Conservation (phyloP, 2,797 vertebrate species). For the Gallinago nigripennis region DNA sequence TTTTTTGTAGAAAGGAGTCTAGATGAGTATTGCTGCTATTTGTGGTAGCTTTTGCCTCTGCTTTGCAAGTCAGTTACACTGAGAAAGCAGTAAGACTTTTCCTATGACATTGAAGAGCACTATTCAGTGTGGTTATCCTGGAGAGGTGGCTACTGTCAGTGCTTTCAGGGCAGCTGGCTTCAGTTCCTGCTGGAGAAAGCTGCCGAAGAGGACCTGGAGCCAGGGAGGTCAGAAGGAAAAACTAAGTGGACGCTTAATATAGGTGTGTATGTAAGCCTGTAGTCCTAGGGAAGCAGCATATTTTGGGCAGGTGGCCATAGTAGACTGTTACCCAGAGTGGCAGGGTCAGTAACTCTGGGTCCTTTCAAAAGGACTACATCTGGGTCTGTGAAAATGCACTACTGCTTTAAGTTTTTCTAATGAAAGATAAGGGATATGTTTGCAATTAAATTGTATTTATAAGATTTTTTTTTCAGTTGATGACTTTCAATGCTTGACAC, state of each 20-base stretch:
- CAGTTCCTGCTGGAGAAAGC: neutral
- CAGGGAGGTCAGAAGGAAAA: neutral
- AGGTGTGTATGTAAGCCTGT: rapidly evolving
- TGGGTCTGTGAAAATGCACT: neutral
- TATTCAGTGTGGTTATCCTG: neutral
- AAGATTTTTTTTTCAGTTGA: neutral
- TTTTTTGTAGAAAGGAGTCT: neutral
- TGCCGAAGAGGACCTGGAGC: neutral
- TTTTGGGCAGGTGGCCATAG: neutral
- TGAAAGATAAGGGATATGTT: neutral
- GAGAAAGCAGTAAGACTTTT: rapidly evolving
- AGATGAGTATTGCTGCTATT: rapidly evolving
- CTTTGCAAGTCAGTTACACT: neutral
- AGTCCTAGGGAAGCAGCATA: rapidly evolving
- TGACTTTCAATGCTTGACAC: conserved; percentile 4
- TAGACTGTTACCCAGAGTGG: neutral
- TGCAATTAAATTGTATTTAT: conserved; percentile 1
- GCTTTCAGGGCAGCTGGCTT: neutral
- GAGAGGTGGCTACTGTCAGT: neutral
- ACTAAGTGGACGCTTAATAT: rapidly evolving
- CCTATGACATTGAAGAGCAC: neutral
- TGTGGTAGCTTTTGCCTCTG: neutral
- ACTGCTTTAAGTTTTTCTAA: neutral
- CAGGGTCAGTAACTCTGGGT: neutral
- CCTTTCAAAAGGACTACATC: neutral